A percentile compares a stretch with the other conserved stretches of the same genome.
Conservation (phyloP, 2,113 vertebrate genomes). For the Colinus virginianus region DNA sequence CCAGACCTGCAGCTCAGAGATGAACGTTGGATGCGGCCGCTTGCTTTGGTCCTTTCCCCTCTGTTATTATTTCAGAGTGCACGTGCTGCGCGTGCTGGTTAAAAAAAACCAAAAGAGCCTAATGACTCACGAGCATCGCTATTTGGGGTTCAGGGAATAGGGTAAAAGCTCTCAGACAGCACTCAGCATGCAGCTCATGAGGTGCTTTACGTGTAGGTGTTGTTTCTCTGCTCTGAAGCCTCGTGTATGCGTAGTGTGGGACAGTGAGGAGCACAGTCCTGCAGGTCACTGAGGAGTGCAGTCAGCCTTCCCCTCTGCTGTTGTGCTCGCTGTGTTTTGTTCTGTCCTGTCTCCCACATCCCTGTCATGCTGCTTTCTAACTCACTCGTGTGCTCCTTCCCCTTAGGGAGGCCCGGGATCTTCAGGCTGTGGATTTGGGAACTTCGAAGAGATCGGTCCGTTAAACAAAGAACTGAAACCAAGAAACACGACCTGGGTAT, state of each 20-base stretch:
- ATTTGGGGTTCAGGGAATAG: not conserved
- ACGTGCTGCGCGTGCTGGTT: not conserved
- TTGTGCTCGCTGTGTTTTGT: not conserved
- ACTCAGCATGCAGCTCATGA: not conserved
- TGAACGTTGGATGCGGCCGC: not conserved
- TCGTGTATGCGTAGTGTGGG: not conserved
- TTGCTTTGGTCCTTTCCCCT: not conserved
- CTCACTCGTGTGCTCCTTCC: not conserved
- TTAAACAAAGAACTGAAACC: constrained; percentile 82
- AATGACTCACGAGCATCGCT: not conserved
- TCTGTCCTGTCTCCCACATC: not conserved
- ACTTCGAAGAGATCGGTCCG: constrained; percentile 96
- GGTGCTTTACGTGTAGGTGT: not conserved
- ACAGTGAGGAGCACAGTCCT: not conserved
- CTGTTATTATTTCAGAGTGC: not conserved
- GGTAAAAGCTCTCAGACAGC: not conserved
- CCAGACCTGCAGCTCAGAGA: not conserved
- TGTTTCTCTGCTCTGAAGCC: not conserved
- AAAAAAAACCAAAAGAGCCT: not conserved
- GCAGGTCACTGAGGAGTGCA: not conserved
- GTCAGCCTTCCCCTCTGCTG: not conserved
- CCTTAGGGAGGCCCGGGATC: constrained; percentile 93
- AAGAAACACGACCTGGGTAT: constrained; percentile 92
- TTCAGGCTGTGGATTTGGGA: constrained; percentile 94
- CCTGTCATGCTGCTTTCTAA: not conserved